Conservation (phyloP, 2,797 vertebrate genomes). For the Sardinella longiceps region DNA sequence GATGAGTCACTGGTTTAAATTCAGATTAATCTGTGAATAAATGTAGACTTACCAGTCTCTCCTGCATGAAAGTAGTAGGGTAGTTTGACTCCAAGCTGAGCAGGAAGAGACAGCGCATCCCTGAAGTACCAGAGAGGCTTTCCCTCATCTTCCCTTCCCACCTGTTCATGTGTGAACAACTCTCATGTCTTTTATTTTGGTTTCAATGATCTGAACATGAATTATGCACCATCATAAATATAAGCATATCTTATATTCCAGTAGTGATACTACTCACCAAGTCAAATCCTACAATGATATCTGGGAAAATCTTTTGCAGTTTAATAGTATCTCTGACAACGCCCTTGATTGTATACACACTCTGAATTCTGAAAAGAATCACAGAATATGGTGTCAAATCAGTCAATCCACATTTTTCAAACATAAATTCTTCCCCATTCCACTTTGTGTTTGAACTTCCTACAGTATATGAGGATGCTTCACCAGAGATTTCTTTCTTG, state of each 20-base stretch:
- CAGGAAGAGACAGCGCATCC: conserved; percentile 80
- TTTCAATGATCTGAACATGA: not conserved
- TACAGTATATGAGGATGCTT: too few relatives aligned
- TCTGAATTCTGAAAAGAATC: conserved; percentile 69
- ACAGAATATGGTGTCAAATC: not conserved
- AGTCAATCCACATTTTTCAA: not conserved
- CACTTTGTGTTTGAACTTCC: too few relatives aligned
- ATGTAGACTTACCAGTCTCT: conserved; percentile 81
- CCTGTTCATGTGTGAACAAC: conserved; percentile 70
- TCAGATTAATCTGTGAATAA: not conserved
- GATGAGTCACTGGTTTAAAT: too few relatives aligned
- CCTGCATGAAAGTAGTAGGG: conserved; percentile 92
- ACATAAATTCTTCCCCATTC: too few relatives aligned
- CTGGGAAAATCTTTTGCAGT: conserved; percentile 80
- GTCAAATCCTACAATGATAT: conserved; percentile 87
- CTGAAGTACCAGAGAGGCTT: conserved; percentile 80
- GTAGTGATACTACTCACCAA: conserved; percentile 73
- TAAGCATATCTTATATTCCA: not conserved
- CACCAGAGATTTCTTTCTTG: too few relatives aligned
- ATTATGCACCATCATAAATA: not conserved
- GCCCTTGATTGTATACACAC: conserved; percentile 72
- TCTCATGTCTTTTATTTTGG: not conserved
- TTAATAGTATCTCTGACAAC: conserved; percentile 78
- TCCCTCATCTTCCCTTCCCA: conserved; percentile 87
- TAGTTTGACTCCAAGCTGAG: conserved; percentile 68